Evolutionary conservation across 35 echinoderm and acorn worm genomes (phyloP).

Genomic region (Apostichopus parvimensis): DNA sequence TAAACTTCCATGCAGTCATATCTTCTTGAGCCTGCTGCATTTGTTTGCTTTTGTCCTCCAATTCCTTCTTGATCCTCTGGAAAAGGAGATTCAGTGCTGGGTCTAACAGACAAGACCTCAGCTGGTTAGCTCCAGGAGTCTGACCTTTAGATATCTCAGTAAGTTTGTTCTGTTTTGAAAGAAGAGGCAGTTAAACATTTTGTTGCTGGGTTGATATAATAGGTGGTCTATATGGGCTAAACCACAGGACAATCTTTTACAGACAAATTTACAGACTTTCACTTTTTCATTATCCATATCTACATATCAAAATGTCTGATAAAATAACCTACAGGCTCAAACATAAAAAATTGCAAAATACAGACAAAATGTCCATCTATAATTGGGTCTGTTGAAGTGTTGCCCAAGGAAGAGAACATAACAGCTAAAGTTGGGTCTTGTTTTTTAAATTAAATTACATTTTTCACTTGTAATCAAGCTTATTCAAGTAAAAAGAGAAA

Average conservation of each 20-base stretch:
- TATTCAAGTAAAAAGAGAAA: too few species aligned
- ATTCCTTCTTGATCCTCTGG: conserved; percentile 83
- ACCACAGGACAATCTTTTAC: neutral
- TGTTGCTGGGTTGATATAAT: neutral
- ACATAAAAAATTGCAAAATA: too few species aligned
- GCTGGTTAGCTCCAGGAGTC: conserved; percentile 67
- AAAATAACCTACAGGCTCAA: neutral
- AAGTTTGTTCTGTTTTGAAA: conserved; percentile 71
- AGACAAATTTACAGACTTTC: neutral
- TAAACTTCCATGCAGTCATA: conserved; percentile 99
- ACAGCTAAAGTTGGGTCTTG: too few species aligned
- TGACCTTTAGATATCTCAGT: conserved; percentile 84
- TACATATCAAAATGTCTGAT: neutral
- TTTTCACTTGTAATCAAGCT: too few species aligned
- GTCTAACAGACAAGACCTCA: conserved; percentile 79
- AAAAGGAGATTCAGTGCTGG: conserved; percentile 91
- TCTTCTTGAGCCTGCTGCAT: conserved; percentile 93
- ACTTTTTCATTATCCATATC: neutral
- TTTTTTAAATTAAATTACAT: too few species aligned
- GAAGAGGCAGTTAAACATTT: neutral
- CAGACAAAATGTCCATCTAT: too few species aligned
- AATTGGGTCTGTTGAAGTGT: too few species aligned
- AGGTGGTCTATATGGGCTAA: neutral
- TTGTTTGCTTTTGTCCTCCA: conserved; percentile 81
- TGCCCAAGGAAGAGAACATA: too few species aligned